phyloP scores from a whole-genome alignment of 2,888 invertebrate species.

The Coleophora deauratella region DNA sequence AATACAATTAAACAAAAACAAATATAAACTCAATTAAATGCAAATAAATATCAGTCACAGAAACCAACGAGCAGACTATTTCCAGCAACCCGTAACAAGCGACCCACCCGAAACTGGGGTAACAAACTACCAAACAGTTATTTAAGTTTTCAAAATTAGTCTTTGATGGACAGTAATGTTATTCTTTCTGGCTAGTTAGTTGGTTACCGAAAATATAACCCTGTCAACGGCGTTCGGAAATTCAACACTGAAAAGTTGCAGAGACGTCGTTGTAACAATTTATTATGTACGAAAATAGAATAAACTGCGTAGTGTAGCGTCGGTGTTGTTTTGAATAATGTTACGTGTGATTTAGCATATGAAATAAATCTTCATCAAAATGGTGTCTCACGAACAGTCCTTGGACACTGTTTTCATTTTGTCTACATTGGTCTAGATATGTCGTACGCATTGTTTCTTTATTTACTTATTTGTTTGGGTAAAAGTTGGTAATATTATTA shows the following conservation, averaged over 20 bases:
- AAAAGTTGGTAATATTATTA: too few relatives aligned
- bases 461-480: too few relatives aligned
- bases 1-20: background rate
- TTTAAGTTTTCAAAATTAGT: constrained; percentile 25
- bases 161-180: constrained; percentile 57
- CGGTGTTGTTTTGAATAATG: constrained; percentile 43
- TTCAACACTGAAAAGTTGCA: constrained; percentile 59
- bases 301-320: constrained; percentile 21
- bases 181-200: constrained; percentile 46
- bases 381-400: constrained; percentile 23
- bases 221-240: constrained; percentile 49
- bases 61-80: background rate
- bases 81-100: background rate
- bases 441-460: too few relatives aligned
- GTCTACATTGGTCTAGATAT: background rate
- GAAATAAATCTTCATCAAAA: constrained; percentile 58
- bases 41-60: background rate
- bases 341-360: constrained; percentile 44
- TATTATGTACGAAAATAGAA: constrained; percentile 48
- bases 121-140: too few relatives aligned
- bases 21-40: background rate
- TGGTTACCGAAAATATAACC: constrained; percentile 48
- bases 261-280: constrained; percentile 31
- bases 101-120: too few relatives aligned
- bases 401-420: constrained; percentile 25